A percentile compares a stretch with the other conserved stretches of the same genome.
phyloP scores from a whole-genome alignment of 2,797 vertebrate species.

The Hydrophis major region DNA sequence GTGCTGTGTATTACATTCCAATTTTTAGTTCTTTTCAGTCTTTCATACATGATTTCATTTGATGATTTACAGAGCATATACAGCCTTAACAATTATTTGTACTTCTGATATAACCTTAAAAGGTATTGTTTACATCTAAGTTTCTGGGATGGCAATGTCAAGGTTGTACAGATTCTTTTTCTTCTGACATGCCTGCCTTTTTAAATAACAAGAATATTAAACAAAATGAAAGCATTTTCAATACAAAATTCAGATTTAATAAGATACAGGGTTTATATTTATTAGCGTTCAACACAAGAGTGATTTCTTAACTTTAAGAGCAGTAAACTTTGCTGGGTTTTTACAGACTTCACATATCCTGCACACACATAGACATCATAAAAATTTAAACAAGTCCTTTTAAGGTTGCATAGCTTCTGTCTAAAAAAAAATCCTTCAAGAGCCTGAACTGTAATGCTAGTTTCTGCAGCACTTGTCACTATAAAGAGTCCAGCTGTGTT shows the following conservation, averaged over 20 bases:
- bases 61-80: constrained; percentile 54
- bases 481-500: not conserved
- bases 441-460: constrained; percentile 43
- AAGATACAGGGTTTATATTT: constrained; percentile 41
- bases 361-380: constrained; percentile 34
- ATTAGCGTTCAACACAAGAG: constrained; percentile 43
- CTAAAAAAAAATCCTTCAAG: constrained; percentile 38
- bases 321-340: constrained; percentile 41
- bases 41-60: constrained; percentile 29
- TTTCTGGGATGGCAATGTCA: constrained; percentile 40
- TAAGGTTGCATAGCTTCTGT: constrained; percentile 68
- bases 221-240: not conserved
- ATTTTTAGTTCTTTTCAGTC: constrained; percentile 20
- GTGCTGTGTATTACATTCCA: constrained; percentile 19
- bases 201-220: constrained; percentile 35
- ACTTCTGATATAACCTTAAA: constrained; percentile 58
- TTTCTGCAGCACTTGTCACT: not conserved
- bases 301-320: constrained; percentile 60
- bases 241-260: constrained; percentile 32
- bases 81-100: constrained; percentile 38
- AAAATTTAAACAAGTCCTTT: constrained; percentile 72
- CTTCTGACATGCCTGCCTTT: constrained; percentile 22
- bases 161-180: constrained; percentile 47
- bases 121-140: constrained; percentile 60
- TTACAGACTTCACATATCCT: constrained; percentile 63